phyloP scores from a whole-genome alignment of 2,113 vertebrate genomes.

The Channa maculata region DNA sequence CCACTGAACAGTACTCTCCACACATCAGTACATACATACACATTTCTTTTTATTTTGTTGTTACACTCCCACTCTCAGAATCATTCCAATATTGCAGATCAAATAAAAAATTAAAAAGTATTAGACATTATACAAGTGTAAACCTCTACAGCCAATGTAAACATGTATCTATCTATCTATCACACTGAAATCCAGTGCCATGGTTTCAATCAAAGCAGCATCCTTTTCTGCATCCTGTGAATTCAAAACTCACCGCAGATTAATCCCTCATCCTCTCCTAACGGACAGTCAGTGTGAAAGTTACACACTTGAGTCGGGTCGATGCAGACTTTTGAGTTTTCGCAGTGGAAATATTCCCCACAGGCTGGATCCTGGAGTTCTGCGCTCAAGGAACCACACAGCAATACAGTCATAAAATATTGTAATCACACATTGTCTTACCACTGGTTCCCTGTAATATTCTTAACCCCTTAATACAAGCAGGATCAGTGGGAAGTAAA shows the following conservation, averaged over 20 bases:
- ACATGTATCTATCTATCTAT: no score
- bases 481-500: no score
- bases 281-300: constrained; percentile 86
- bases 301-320: constrained; percentile 85
- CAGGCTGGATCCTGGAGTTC: constrained; percentile 61
- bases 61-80: constrained; percentile 9
- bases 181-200: not conserved
- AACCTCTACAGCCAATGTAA: not conserved
- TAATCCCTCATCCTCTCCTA: constrained; percentile 81
- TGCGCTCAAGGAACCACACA: constrained; percentile 52
- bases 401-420: not conserved
- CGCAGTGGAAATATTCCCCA: constrained; percentile 81
- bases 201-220: not conserved
- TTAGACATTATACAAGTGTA: not conserved
- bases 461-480: not conserved
- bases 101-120: not conserved
- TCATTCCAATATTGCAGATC: not conserved
- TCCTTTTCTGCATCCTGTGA: not conserved
- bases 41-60: constrained; percentile 12
- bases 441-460: not conserved
- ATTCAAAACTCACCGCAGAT: constrained; percentile 85
- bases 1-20: constrained; percentile 15
- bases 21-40: constrained; percentile 13
- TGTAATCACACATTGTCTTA: not conserved
- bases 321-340: constrained; percentile 80